phyloP scores from a whole-genome alignment of 2,113 vertebrate genomes.

The Cisticola juncidis region DNA sequence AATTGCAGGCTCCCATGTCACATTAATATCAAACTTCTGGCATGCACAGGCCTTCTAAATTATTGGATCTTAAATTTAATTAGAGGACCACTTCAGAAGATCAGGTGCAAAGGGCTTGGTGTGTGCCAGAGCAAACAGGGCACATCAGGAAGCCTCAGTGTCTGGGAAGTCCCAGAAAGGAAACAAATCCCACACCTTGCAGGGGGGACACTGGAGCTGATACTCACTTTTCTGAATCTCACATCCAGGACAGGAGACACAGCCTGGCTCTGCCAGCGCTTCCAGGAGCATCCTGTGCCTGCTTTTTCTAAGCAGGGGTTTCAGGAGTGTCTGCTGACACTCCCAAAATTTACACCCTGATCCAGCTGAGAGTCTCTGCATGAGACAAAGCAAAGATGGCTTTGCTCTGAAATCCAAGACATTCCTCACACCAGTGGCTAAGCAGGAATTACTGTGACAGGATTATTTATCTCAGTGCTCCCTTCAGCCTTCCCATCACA shows the following conservation, averaged over 20 bases:
- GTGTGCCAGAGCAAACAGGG: not conserved
- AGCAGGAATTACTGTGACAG: not conserved
- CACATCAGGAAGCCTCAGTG: rapidly evolving
- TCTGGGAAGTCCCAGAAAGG: not conserved
- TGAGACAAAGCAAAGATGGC: not conserved
- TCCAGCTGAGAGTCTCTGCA: not conserved
- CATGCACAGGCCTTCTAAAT: not conserved
- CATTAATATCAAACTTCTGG: not conserved
- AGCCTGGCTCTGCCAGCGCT: not conserved
- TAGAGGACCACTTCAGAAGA: not conserved
- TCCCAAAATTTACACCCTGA: not conserved
- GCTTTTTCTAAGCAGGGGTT: not conserved
- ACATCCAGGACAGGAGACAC: not conserved
- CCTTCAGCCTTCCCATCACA: not conserved
- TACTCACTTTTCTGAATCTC: not conserved
- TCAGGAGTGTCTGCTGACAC: not conserved
- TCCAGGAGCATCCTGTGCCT: not conserved
- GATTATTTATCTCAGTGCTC: too few relatives aligned
- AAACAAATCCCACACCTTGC: not conserved
- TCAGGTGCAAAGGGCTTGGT: rapidly evolving
- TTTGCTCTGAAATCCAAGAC: not conserved
- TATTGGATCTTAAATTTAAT: not conserved
- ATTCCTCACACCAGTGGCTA: not conserved
- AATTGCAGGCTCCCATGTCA: not conserved
- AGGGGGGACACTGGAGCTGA: not conserved